Evolutionary conservation across 2,888 invertebrate genomes (phyloP).

Genomic region (Latheticus oryzae): DNA sequence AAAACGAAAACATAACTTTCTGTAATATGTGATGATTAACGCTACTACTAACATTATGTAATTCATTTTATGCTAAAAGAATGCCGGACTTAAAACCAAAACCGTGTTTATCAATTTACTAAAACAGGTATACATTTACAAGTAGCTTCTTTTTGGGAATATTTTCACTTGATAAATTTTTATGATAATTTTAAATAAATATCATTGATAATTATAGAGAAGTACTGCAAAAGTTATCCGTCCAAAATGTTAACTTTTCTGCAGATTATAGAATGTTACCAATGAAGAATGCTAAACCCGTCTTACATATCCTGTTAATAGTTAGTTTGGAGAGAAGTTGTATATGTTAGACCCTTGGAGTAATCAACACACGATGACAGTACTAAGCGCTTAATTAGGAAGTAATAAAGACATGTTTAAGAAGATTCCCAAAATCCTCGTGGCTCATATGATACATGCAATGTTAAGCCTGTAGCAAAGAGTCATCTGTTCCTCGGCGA

Average conservation of each 20-base stretch:
- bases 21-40: slow-evolving; percentile 32
- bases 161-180: no score
- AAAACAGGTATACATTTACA: slow-evolving; percentile 33
- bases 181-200: no score
- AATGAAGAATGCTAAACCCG: no score
- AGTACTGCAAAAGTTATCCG: no score
- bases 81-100: slow-evolving; percentile 40
- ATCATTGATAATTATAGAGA: no score
- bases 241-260: no score
- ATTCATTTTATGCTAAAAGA: slow-evolving; percentile 38
- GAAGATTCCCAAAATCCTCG: slow-evolving; percentile 51
- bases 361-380: slow-evolving; percentile 22
- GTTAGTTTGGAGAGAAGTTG: no score
- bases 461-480: slow-evolving; percentile 35
- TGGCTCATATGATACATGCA: slow-evolving; percentile 51
- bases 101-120: slow-evolving; percentile 37
- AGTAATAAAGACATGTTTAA: slow-evolving; percentile 52
- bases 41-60: slow-evolving; percentile 28
- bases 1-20: slow-evolving; percentile 18
- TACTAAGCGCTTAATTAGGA: slow-evolving; percentile 46
- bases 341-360: no score
- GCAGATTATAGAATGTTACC: no score
- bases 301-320: no score
- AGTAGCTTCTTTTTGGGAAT: no score
- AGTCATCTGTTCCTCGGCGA: slow-evolving; percentile 53